Base-by-base conservation (phyloP, 1,140 invertebrate genomes). In the Bradynema listronoti region DNA sequence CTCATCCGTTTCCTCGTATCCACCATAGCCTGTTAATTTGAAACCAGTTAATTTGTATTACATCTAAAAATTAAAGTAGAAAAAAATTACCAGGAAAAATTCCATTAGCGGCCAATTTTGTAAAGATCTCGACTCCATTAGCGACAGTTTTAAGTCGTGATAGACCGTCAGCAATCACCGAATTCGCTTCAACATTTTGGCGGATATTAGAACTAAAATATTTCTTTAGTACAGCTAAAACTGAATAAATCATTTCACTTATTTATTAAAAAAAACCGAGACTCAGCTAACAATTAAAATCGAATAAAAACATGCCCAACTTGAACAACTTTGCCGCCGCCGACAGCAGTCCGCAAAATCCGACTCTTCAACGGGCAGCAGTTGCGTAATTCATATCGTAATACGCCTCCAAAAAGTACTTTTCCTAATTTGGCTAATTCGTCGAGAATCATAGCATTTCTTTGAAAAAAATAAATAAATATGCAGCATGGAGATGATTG, bases 91-190 rank as follows among this genome's bases (percentile, higher is more conserved):
- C 58, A 11, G 61, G 61, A 19, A 46, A 63, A 32, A 63, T 42
- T 41, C 61, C 61, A 24, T 50, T 14, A 9, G 39, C 50, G 32
- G 58, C 58, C 11, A 63, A 42, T 52, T 66, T 16, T n/a, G 53
- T 7, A 45, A 63, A 63, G 6, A 61, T 66, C 32, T 66, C 30
- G 53, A 63, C 36, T 14, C 61, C 61, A 32, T 34, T 61, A 5
- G 49, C 47, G 24, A 66, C 41, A 24, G 53, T 39, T 16, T 54
- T 39, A 4, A 36, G 45, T 3, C 25, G 46, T 16, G 46, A 58
- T 29, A 39, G 19, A 52, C 33, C 27, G 46, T 63, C 39, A 54
- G 34, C 22, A 32, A 27, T 5, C n/a, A 14, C 19, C 16, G 27
- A 11, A 4, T 24, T 61, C 22, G 56, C 14, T 9, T 11, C 54